Percentiles rank a stretch among this genome's conserved stretches.
phyloP scores from a whole-genome alignment of 2,797 vertebrate species.

The Australoheros facetus region DNA sequence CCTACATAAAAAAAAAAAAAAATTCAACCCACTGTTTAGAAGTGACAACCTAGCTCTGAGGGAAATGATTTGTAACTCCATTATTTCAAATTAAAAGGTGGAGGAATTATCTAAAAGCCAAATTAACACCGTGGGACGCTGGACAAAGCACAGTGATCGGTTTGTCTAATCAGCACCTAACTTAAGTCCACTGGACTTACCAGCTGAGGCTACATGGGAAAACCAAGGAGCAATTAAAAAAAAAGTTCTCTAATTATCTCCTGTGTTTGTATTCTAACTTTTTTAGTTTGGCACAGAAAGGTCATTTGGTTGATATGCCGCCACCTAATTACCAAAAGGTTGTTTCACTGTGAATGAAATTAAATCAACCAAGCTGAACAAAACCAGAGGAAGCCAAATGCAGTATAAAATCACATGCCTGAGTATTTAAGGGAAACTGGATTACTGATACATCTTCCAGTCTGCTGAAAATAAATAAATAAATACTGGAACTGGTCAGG shows the following conservation, averaged over 20 bases:
- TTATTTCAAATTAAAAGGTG: slow-evolving; percentile 32
- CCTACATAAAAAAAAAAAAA: neutral
- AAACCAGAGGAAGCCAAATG: slow-evolving; percentile 19
- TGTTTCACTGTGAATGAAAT: slow-evolving; percentile 44
- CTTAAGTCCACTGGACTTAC: slow-evolving; percentile 16
- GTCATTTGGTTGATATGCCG: slow-evolving; percentile 38
- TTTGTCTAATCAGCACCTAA: slow-evolving; percentile 26
- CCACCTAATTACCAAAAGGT: slow-evolving; percentile 43
- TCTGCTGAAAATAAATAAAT: slow-evolving; percentile 16
- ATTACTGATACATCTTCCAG: slow-evolving; percentile 20
- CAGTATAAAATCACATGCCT: slow-evolving; percentile 30
- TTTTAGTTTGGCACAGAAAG: slow-evolving; percentile 25
- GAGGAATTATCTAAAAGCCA: slow-evolving; percentile 33
- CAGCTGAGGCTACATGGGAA: slow-evolving; percentile 27
- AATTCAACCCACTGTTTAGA: neutral
- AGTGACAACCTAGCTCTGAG: neutral
- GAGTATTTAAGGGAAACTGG: slow-evolving; percentile 20
- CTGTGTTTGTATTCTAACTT: slow-evolving; percentile 7
- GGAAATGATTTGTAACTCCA: slow-evolving; percentile 8
- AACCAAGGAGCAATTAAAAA: slow-evolving; percentile 23
- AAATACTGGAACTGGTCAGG: slow-evolving; percentile 18
- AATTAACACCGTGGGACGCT: slow-evolving; percentile 24
- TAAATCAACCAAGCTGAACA: slow-evolving; percentile 47
- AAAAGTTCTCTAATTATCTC: slow-evolving; percentile 14
- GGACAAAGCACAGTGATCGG: slow-evolving; percentile 2